phyloP scores from a whole-genome alignment of 2,888 invertebrate genomes.

The Drosophila setosimentum region DNA sequence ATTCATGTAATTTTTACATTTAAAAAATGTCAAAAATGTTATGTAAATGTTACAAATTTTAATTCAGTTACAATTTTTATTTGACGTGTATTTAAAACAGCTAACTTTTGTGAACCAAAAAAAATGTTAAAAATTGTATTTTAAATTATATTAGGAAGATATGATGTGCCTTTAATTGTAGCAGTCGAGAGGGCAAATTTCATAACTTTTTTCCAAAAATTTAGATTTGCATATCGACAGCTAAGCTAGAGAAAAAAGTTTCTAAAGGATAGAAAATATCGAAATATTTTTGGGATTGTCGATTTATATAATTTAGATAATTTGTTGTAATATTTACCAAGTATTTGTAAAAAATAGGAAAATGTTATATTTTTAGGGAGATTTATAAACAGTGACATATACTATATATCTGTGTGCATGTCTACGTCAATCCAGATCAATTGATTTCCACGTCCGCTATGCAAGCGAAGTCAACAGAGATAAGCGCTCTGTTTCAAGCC shows the following conservation, averaged over 20 bases:
- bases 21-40: too few relatives aligned
- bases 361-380: neutral
- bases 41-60: too few relatives aligned
- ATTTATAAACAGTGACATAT: neutral
- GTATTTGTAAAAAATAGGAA: neutral
- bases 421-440: slow-evolving; percentile 43
- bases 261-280: neutral
- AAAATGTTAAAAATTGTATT: too few relatives aligned
- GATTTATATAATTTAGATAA: neutral
- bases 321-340: neutral
- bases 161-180: too few relatives aligned
- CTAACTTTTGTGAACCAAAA: too few relatives aligned
- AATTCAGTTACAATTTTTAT: too few relatives aligned
- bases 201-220: too few relatives aligned
- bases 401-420: neutral
- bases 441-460: slow-evolving; percentile 27
- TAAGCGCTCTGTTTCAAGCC: slow-evolving; percentile 21
- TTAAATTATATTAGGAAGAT: too few relatives aligned
- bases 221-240: neutral
- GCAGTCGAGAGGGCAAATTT: too few relatives aligned
- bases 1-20: too few relatives aligned
- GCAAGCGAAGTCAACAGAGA: slow-evolving; percentile 31
- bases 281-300: neutral
- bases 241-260: neutral
- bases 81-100: too few relatives aligned